A percentile compares a stretch with the other conserved stretches of the same genome.
phyloP scores from a whole-genome alignment of 2,797 vertebrate genomes.

The Phyllotis vaccarum region DNA sequence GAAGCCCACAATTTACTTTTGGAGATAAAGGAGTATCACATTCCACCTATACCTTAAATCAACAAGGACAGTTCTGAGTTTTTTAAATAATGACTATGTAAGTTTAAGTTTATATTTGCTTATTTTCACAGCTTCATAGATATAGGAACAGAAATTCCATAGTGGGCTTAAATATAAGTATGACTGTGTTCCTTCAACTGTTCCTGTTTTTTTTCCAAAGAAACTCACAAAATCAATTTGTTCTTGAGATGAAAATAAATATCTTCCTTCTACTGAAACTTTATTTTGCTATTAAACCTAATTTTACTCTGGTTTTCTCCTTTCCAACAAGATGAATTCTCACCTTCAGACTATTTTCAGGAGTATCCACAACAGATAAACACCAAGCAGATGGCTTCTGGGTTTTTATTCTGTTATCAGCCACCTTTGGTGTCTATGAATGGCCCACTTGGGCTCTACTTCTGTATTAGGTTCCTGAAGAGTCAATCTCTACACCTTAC shows the following conservation, averaged over 20 bases:
- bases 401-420: not conserved
- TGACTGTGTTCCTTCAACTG: not conserved
- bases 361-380: too few relatives aligned
- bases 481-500: not conserved
- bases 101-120: not conserved
- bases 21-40: not conserved
- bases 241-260: not conserved
- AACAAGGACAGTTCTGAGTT: not conserved
- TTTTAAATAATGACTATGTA: not conserved
- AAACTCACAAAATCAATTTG: not conserved
- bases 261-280: not conserved
- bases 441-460: fast-evolving
- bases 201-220: not conserved
- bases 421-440: not conserved
- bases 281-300: not conserved
- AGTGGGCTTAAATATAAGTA: not conserved
- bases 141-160: too few relatives aligned
- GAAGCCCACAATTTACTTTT: not conserved
- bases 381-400: too few relatives aligned
- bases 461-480: not conserved
- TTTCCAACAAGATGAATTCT: too few relatives aligned
- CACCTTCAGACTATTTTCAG: not conserved
- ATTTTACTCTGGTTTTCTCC: not conserved
- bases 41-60: too few relatives aligned
- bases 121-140: not conserved